Percentiles rank a stretch among this genome's conserved stretches.
Evolutionary conservation across 1,140 invertebrate species (phyloP).

Genomic region (Phymastichus coffea): DNA sequence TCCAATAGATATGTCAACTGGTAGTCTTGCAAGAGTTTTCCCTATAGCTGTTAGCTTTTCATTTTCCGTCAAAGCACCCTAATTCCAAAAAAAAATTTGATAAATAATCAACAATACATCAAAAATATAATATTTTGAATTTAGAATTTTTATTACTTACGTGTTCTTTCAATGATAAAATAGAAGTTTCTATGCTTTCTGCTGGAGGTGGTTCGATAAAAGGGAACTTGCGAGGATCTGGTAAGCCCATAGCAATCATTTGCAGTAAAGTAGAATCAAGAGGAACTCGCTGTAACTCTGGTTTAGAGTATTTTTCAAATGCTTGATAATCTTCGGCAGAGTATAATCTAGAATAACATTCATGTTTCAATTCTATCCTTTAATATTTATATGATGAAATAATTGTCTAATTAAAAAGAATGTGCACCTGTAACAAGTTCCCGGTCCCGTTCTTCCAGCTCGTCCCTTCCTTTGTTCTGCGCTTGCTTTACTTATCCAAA

Average conservation of each 20-base stretch:
- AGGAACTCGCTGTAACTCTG: conserved; percentile 90
- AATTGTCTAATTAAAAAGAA: conserved; percentile 31
- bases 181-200: conserved; percentile 83
- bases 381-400: neutral
- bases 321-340: conserved; percentile 81
- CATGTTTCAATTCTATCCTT: neutral
- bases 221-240: conserved; percentile 88
- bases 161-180: conserved; percentile 85
- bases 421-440: conserved; percentile 59
- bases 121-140: conserved; percentile 19
- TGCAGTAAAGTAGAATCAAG: conserved; percentile 90
- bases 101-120: conserved; percentile 30
- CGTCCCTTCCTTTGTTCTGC: conserved; percentile 96
- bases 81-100: conserved; percentile 31
- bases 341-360: conserved; percentile 72
- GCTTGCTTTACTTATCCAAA: conserved; percentile 96
- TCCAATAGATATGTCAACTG: conserved; percentile 92
- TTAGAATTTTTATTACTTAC: conserved; percentile 54
- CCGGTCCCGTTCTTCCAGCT: conserved; percentile 76
- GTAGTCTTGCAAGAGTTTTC: conserved; percentile 81
- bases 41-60: conserved; percentile 90
- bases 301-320: conserved; percentile 77
- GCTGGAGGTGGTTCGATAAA: conserved; percentile 88
- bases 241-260: conserved; percentile 93
- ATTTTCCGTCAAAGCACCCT: conserved; percentile 80